Evolutionary conservation across 2,888 invertebrate genomes (phyloP), one percentile per base, ranked within the genome.

Genomic region (Chymomyza amoena): DNA sequence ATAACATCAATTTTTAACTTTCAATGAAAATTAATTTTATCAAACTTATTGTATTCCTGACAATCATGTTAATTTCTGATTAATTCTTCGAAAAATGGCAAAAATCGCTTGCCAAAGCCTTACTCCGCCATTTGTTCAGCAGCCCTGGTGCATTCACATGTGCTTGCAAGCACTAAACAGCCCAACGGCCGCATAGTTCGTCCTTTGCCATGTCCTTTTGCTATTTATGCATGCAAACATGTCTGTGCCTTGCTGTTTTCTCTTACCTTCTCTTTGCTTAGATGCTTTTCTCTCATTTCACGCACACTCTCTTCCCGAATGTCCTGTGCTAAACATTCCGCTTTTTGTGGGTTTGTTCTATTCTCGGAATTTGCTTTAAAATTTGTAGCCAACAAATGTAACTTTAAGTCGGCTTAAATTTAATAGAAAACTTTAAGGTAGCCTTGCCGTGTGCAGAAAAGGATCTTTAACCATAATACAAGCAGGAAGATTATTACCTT

Each of bases 141-240:
- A 32, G 7, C 32, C 32, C 32, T 32, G 25, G 25, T 25, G 25
- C 25, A 4, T 25, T 25, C 25, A 25, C 25, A 25, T 25, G 25
- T 25, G 25, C 25, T 25, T 9, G 32, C 32, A 32, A 6, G 9
- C 32, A 45, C 39, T 45, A 45, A 10, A 45, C 39, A 45, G 39
- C 13, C 39, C 39, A 45, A 45, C 13, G 6, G 13, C 13, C 61
- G 16, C 28, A 25, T 63, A n/a, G 64, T 65, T 63, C 67, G 70
- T 75, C 70, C 69, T 73, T 65, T 64, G 68, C 72, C 85, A 80
- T 80, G 80, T 85, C 83, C 85, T 75, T 73, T 69, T 85, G 68
- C 85, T 84, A 87, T 84, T 84, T 84, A 87, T 84, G 83, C 87
- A 85, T 82, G 87, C 83, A 87, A 85, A 84, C 83, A 85, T 85